Evolutionary conservation across 1,140 invertebrate genomes (phyloP), one percentile per base, ranked within the genome.

Genomic region (Cephus cinctus): DNA sequence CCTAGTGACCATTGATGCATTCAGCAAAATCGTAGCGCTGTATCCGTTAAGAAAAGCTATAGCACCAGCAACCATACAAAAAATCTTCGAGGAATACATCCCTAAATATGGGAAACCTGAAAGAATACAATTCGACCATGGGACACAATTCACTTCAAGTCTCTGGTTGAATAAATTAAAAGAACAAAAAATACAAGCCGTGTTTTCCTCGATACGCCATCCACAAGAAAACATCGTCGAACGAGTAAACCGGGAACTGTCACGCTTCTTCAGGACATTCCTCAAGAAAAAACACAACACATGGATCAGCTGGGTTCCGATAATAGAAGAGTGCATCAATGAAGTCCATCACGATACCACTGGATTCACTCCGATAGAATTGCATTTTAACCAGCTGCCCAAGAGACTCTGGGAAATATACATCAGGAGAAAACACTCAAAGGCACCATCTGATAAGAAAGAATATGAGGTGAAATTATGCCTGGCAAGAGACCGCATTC

Each of bases 161-260:
- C 18, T 31, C 15, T 42, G 47, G 39, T 15, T 15, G 12, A 21
- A 21, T 8, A 42, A 41, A 22, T 22, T 49, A 30, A 20, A 18
- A 4, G 20, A 23, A 9, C 16, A 41, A 41, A 18, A 12, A 22
- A 49, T 49, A 4, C 15, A 21, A 19, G 25, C 38, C 1, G 25
- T 49, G 4, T 42, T 49, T 16, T 42, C 39, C 1, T 42, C 47
- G 15, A 42, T 49, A n/a, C 30, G 39, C 15, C 39, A 49, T 34
- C 47, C 39, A 1, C 38, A 49, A 34, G 39, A 19, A 12, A 49
- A 49, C 27, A 35, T 42, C 1, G 47, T 42, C 1, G 38, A 49
- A 32, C 31, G 47, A 32, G 16, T 42, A 4, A 18, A 41, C 16
- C 2, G 14, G n/a, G 25, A 48, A 19, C 27, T 30, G 4, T 6